phyloP scores from a whole-genome alignment of 2,113 vertebrate species.

The Oncorhynchus nerka region DNA sequence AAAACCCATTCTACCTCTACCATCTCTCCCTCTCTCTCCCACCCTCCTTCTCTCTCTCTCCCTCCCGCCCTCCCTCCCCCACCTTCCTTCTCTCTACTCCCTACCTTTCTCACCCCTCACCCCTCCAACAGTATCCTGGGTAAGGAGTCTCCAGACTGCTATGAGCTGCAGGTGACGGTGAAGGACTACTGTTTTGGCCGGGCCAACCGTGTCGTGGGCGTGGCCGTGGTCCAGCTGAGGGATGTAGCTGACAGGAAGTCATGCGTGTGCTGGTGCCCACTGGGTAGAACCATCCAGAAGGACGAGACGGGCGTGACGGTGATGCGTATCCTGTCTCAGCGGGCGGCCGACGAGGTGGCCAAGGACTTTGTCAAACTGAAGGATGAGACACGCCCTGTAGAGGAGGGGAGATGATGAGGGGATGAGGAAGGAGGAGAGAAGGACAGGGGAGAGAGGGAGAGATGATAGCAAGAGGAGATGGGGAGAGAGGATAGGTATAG shows the following conservation, averaged over 20 bases:
- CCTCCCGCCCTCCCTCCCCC: too few relatives aligned
- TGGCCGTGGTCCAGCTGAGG: slow-evolving; percentile 88
- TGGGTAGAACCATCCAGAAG: slow-evolving; percentile 82
- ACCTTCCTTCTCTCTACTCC: too few relatives aligned
- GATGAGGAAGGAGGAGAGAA: slow-evolving; percentile 38
- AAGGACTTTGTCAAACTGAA: slow-evolving; percentile 95
- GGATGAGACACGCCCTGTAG: slow-evolving; percentile 85
- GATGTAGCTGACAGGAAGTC: slow-evolving; percentile 87
- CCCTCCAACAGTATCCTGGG: slow-evolving; percentile 78
- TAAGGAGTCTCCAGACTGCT: slow-evolving; percentile 86
- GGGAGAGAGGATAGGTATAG: too few relatives aligned
- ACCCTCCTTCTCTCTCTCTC: too few relatives aligned
- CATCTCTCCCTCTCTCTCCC: too few relatives aligned
- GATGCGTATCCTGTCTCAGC: slow-evolving; percentile 91
- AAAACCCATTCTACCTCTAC: too few relatives aligned
- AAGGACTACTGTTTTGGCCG: slow-evolving; percentile 98
- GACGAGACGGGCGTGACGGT: slow-evolving; percentile 92
- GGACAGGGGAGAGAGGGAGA: too few relatives aligned
- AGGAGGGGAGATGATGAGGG: slow-evolving; percentile 86
- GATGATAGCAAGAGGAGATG: too few relatives aligned
- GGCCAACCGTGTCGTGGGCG: slow-evolving; percentile 88
- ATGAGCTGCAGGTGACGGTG: slow-evolving; percentile 91
- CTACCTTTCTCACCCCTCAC: too few relatives aligned
- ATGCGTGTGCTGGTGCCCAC: slow-evolving; percentile 94
- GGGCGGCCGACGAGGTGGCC: slow-evolving; percentile 92